These are phyloP conservation scores for Pseudococcus longispinus DNA, from an alignment of 2,888 invertebrate genomes.

Conservation along the genomic window DNA sequence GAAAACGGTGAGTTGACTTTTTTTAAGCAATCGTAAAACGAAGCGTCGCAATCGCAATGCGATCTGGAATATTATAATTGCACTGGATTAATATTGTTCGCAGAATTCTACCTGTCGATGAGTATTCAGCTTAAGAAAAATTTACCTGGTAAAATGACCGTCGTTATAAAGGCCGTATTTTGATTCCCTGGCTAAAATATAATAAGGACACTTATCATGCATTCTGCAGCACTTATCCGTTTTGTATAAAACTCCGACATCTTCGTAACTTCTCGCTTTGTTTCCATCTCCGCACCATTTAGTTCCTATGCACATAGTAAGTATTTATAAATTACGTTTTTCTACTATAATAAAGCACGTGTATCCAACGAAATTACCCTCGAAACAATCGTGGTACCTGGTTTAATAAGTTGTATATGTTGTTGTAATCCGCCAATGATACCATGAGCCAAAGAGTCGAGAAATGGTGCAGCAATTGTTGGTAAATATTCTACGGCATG, in stretches of 20 bases:
- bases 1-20: constrained; percentile 54
- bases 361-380: not conserved
- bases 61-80: constrained; percentile 42
- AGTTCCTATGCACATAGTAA: constrained; percentile 66
- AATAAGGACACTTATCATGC: constrained; percentile 74
- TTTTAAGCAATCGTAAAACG: constrained; percentile 56
- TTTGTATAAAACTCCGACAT: constrained; percentile 70
- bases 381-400: constrained; percentile 3
- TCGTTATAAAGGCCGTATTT: constrained; percentile 73
- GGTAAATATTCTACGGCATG: constrained; percentile 38
- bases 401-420: constrained; percentile 54
- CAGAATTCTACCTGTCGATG: not conserved
- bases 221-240: constrained; percentile 78
- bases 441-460: constrained; percentile 48
- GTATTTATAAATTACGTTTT: constrained; percentile 62
- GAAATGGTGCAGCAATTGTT: constrained; percentile 46
- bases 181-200: constrained; percentile 69
- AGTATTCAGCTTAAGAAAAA: not conserved
- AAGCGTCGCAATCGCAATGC: constrained; percentile 57
- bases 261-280: constrained; percentile 69
- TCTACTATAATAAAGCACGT: not conserved
- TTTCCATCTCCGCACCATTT: constrained; percentile 82
- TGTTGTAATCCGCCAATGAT: constrained; percentile 48
- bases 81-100: not conserved
- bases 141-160: constrained; percentile 70